phyloP scores from a whole-genome alignment of 2,797 vertebrate species.

The Diplodus sargus region DNA sequence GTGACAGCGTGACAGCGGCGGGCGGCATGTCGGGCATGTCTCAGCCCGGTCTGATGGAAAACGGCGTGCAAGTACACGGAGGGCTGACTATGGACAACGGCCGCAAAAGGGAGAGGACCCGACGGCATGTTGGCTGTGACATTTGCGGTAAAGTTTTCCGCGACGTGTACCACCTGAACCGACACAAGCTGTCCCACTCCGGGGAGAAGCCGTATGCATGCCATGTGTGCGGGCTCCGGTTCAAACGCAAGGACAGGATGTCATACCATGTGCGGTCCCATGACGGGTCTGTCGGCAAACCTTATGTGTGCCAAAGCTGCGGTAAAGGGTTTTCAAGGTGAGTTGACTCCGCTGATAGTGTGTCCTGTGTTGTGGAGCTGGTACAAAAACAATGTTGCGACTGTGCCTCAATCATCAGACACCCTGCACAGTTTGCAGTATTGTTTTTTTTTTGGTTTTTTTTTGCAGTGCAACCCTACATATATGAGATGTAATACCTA shows the following conservation, averaged over 20 bases:
- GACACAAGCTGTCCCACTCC: conserved; percentile 98
- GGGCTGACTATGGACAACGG: conserved; percentile 80
- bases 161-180: conserved; percentile 98
- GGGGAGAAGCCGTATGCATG: conserved; percentile 99
- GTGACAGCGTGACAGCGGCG: conserved; percentile 66
- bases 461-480: no score
- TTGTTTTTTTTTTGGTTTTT: no score
- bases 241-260: conserved; percentile 99
- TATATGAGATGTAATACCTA: neutral
- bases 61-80: conserved; percentile 75
- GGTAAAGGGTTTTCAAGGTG: conserved; percentile 99
- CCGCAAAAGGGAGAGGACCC: conserved; percentile 94
- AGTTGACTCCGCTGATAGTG: conserved; percentile 63
- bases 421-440: neutral
- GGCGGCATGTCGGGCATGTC: conserved; percentile 69
- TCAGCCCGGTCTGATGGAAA: conserved; percentile 72
- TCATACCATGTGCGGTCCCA: conserved; percentile 99
- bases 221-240: conserved; percentile 95
- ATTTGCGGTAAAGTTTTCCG: conserved; percentile 99
- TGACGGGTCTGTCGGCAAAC: conserved; percentile 98
- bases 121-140: conserved; percentile 98
- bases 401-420: neutral
- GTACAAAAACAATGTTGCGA: neutral
- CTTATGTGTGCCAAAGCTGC: conserved; percentile 99
- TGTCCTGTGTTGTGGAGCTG: neutral